Evolutionary conservation across 2,113 vertebrate genomes (phyloP).

Genomic region (Falco punctatus): DNA sequence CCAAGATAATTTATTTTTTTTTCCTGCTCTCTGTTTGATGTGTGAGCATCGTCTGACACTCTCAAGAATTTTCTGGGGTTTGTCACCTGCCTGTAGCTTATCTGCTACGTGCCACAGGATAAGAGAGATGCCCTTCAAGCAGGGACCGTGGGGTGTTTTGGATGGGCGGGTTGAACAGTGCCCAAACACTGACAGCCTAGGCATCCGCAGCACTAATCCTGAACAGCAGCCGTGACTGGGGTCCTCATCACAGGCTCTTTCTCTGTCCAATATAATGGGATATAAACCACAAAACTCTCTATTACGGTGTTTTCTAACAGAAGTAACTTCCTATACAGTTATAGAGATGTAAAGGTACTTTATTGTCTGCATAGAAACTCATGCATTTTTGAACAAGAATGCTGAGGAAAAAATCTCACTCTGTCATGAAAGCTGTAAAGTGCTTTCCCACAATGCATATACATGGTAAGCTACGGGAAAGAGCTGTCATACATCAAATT

Average conservation of each 20-base stretch:
- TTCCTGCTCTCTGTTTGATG: neutral
- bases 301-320: neutral
- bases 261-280: neutral
- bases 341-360: neutral
- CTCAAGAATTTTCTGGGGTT: neutral
- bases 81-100: neutral
- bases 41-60: neutral
- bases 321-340: neutral
- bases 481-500: neutral
- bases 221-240: neutral
- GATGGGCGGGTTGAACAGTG: neutral
- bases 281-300: neutral
- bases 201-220: neutral
- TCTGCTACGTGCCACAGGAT: neutral
- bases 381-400: neutral
- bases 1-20: neutral
- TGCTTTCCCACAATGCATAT: neutral
- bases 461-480: neutral
- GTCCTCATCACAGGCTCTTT: neutral
- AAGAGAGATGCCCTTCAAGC: neutral
- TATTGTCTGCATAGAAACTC: neutral
- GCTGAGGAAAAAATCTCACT: neutral
- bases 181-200: no score
- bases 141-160: neutral
- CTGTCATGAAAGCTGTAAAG: neutral